A percentile compares a stretch with the other conserved stretches of the same genome.
phyloP scores from a whole-genome alignment of 2,888 invertebrate species.

The Epirrhoe tristata region DNA sequence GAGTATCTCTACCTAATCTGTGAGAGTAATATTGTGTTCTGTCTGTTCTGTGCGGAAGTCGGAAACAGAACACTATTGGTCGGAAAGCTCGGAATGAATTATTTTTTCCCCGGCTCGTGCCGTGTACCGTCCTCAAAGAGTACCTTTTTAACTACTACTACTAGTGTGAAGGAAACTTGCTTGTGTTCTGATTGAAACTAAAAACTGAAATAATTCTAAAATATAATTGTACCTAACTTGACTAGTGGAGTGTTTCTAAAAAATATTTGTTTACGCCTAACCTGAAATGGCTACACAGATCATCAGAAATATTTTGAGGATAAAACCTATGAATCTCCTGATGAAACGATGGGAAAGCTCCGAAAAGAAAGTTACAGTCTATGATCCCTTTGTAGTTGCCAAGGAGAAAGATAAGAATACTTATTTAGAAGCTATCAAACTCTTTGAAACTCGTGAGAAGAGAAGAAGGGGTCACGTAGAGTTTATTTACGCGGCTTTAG shows the following conservation, averaged over 20 bases:
- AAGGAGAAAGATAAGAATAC: slow-evolving; percentile 87
- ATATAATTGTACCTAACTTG: no score
- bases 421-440: slow-evolving; percentile 90
- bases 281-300: slow-evolving; percentile 71
- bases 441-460: slow-evolving; percentile 89
- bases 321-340: slow-evolving; percentile 56
- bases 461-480: slow-evolving; percentile 95
- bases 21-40: no score
- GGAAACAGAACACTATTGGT: no score
- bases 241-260: background rate
- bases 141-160: no score
- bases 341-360: slow-evolving; percentile 70
- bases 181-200: no score
- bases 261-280: slow-evolving; percentile 48
- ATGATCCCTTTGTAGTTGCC: slow-evolving; percentile 78
- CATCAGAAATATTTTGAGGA: slow-evolving; percentile 61
- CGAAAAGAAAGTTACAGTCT: slow-evolving; percentile 69
- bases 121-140: no score
- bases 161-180: no score
- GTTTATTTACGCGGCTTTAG: slow-evolving; percentile 96
- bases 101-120: no score
- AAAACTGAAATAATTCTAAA: no score
- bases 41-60: no score
- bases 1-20: no score
- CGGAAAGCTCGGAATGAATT: no score